Conservation (phyloP, 2,797 vertebrate genomes). For the Sebastes taczanowskii region DNA sequence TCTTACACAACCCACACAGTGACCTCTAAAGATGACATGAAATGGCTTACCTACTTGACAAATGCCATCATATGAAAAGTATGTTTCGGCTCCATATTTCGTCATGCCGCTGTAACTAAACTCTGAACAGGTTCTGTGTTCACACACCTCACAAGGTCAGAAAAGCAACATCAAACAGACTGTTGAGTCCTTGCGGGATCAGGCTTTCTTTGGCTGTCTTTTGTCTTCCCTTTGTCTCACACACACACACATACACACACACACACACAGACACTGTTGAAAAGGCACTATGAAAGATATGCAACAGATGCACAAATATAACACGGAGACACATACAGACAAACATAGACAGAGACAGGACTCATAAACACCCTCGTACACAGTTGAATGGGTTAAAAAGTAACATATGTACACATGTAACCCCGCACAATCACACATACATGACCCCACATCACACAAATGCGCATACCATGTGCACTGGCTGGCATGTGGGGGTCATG, state of each 20-base stretch:
- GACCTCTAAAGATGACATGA: slow-evolving; percentile 66
- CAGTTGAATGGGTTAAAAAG: slow-evolving; percentile 46
- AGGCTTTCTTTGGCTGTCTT: slow-evolving; percentile 64
- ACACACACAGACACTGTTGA: slow-evolving; percentile 20
- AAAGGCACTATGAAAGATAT: slow-evolving; percentile 37
- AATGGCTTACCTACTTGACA: slow-evolving; percentile 69
- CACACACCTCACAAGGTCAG: slow-evolving; percentile 75
- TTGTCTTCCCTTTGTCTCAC: slow-evolving; percentile 56
- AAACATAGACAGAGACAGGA: slow-evolving; percentile 39
- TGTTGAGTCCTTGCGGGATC: slow-evolving; percentile 69
- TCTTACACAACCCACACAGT: slow-evolving; percentile 40
- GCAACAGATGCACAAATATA: slow-evolving; percentile 51
- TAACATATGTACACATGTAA: slow-evolving; percentile 41
- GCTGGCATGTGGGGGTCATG: slow-evolving; percentile 80
- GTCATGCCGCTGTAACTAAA: slow-evolving; percentile 29
- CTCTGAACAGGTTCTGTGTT: slow-evolving; percentile 76
- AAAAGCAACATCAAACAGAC: slow-evolving; percentile 79
- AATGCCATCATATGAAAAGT: slow-evolving; percentile 72
- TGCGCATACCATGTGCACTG: slow-evolving; percentile 66
- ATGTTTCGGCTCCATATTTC: slow-evolving; percentile 56
- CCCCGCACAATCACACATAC: neutral
- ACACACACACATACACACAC: neutral
- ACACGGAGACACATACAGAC: slow-evolving; percentile 28
- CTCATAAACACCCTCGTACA: slow-evolving; percentile 54
- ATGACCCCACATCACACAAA: slow-evolving; percentile 66